phyloP scores from a whole-genome alignment of 2,888 invertebrate species.

The Lysandra coridon region DNA sequence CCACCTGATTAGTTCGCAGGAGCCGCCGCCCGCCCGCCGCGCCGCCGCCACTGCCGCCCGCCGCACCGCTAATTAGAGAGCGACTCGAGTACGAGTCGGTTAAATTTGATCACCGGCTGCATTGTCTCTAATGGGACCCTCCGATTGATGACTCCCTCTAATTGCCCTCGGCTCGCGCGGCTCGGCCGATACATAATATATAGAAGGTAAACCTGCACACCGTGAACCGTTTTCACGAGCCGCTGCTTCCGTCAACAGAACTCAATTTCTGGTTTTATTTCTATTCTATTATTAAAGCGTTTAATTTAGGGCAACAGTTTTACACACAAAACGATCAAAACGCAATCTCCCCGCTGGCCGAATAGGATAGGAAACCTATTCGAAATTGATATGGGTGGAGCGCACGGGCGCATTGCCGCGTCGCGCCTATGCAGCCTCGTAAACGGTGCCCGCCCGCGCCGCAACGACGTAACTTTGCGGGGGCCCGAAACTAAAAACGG shows the following conservation, averaged over 20 bases:
- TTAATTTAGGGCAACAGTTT: slow-evolving; percentile 79
- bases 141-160: slow-evolving; percentile 60
- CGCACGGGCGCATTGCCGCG: slow-evolving; percentile 66
- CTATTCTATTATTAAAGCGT: slow-evolving; percentile 78
- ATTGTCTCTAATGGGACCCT: slow-evolving; percentile 72
- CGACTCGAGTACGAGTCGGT: slow-evolving; percentile 58
- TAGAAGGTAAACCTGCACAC: slow-evolving; percentile 52
- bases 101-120: slow-evolving; percentile 75
- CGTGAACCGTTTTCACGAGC: slow-evolving; percentile 51
- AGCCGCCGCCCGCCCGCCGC: slow-evolving; percentile 47
- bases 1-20: slow-evolving; percentile 77
- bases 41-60: slow-evolving; percentile 60
- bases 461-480: slow-evolving; percentile 51
- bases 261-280: slow-evolving; percentile 61
- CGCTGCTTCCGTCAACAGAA: slow-evolving; percentile 60
- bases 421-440: slow-evolving; percentile 74
- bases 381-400: slow-evolving; percentile 80
- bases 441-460: slow-evolving; percentile 59
- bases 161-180: slow-evolving; percentile 45
- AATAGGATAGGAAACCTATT: slow-evolving; percentile 79
- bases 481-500: slow-evolving; percentile 42
- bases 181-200: slow-evolving; percentile 62
- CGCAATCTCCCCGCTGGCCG: slow-evolving; percentile 69
- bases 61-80: slow-evolving; percentile 74
- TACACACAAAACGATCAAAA: slow-evolving; percentile 78